phyloP scores from a whole-genome alignment of 30 jellyfish, hydroid and myxozoan genomes.

The Aurelia aurita complex sp. Pacific region DNA sequence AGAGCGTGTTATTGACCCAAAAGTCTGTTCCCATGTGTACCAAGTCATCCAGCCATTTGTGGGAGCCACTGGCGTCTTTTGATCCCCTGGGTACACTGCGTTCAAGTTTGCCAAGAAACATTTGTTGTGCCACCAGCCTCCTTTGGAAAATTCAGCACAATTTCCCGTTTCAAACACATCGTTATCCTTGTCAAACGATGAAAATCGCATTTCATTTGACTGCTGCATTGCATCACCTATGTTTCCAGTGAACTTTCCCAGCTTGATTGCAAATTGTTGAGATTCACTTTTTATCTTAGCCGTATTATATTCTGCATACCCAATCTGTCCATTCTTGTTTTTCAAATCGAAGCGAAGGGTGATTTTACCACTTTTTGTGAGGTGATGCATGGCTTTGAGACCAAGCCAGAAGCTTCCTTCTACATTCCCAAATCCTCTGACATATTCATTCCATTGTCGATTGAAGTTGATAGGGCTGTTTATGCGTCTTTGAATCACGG shows the following conservation, averaged over 20 bases:
- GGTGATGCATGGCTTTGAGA: not conserved
- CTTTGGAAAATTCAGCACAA: slow-evolving; percentile 1
- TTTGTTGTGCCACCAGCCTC: slow-evolving; percentile 18
- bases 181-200: slow-evolving; percentile 3
- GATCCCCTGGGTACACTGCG: not conserved
- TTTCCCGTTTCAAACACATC: not conserved
- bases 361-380: not conserved
- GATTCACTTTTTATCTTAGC: not conserved
- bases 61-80: not conserved
- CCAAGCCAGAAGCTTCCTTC: too few species aligned
- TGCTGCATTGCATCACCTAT: not conserved
- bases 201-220: not conserved
- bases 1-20: not conserved
- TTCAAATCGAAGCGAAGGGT: not conserved
- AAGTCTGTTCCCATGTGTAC: not conserved
- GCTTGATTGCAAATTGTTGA: not conserved
- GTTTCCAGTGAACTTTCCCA: not conserved
- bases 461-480: too few species aligned
- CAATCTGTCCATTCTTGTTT: not conserved
- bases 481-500: too few species aligned
- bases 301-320: not conserved
- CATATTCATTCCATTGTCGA: too few species aligned
- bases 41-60: not conserved
- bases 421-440: too few species aligned
- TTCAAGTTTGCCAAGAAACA: not conserved